phyloP scores from a whole-genome alignment of 2,888 invertebrate species.

The Drosophila mercatorum region DNA sequence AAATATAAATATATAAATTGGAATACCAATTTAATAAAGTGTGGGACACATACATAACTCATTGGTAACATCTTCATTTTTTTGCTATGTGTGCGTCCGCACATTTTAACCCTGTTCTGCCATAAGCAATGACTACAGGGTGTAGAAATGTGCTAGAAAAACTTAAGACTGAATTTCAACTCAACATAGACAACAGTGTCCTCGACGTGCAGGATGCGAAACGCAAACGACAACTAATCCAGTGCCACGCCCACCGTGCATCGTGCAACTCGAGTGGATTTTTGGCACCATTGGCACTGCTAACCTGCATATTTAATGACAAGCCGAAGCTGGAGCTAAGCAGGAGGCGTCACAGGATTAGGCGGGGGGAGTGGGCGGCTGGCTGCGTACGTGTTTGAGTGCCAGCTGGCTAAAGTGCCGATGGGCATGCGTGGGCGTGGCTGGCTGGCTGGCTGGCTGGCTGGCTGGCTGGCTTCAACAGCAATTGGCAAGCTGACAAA shows the following conservation, averaged over 20 bases:
- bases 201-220: slow-evolving; percentile 48
- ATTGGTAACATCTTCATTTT: not conserved
- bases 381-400: slow-evolving; percentile 74
- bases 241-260: slow-evolving; percentile 44
- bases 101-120: no score
- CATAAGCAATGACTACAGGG: not conserved
- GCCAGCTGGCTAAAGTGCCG: slow-evolving; percentile 56
- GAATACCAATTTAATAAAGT: not conserved
- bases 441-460: slow-evolving; percentile 4
- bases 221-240: slow-evolving; percentile 75
- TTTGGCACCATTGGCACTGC: slow-evolving; percentile 78
- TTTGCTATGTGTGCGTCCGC: no score
- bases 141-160: slow-evolving; percentile 9
- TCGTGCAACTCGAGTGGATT: slow-evolving; percentile 59
- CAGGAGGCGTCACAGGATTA: not conserved
- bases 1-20: no score
- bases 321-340: slow-evolving; percentile 23
- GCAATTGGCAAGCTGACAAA: slow-evolving; percentile 63
- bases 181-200: slow-evolving; percentile 22
- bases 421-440: slow-evolving; percentile 17
- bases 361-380: no score
- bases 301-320: slow-evolving; percentile 83
- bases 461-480: slow-evolving; percentile 19
- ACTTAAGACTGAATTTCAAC: slow-evolving; percentile 36
- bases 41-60: not conserved